Base-by-base conservation (phyloP, 2,113 vertebrate genomes). In the Notothenia rossii region DNA sequence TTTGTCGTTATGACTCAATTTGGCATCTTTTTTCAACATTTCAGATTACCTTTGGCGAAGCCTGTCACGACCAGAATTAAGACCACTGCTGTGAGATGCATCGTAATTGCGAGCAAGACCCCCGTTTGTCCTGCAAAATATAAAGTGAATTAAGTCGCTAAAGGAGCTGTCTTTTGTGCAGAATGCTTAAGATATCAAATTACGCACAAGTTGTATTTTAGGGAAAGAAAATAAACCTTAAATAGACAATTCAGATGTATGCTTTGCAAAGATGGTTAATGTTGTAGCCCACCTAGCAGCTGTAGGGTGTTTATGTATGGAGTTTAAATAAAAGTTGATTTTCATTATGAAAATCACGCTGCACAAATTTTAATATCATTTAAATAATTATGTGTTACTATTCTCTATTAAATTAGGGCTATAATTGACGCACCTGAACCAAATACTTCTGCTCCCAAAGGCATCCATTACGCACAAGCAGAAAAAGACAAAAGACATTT, bases 1-100 rank as follows among this genome's bases (percentile, higher is more conserved):
- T 69, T 62, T 40, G 7, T 33, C 54, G 53, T 55, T 0, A 14
- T 22, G 22, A 20, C 43, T 50, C 14, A 18, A 49, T 68, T 84
- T 13, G 70, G 60, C 53, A 45, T 72, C 4, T 67, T n/a, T 48
- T 75, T 53, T 64, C 53, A 51, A 20, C 69, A 62, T 63, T 36
- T 49, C 11, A n/a, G 11, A 79, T 95, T 95, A 97, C 97, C 96
- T 95, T 93, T 86, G 56, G 88, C 84, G 83, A 89, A 33, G 78
- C 85, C 71, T 73, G 83, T 80, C 84, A 92, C 77, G 90, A 86
- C 10, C 88, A 94, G 86, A 82, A 95, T 85, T 72, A 95, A 87
- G 91, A 93, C 92, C 72, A 86, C 79, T 20, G 90, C 77, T 56
- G 86, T 48, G 75, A 93, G 79, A 87, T 78, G 86, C 93, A 93